Base-by-base conservation (phyloP, 2,797 vertebrate species). In the Cirrhinus molitorella region DNA sequence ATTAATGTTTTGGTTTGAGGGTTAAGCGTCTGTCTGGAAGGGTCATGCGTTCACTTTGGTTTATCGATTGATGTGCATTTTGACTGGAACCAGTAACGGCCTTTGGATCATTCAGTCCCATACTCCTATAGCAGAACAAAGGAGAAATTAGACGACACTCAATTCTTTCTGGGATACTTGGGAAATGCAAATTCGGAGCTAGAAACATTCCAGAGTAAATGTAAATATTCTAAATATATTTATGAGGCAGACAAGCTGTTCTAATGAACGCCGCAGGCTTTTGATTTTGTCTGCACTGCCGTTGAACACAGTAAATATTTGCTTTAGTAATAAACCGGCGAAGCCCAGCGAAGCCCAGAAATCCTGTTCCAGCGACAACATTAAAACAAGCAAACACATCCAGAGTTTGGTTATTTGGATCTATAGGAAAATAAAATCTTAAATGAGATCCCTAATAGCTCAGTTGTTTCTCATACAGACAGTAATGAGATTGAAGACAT, bases 181-280 rank as follows among this genome's bases (percentile, higher is more conserved):
- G 7, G 40, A 80, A 45, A 31, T 47, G 3, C 11, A 57, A 68
- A 70, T 28, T 28, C 2, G 4, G 10, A 49, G 37, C 43, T 57
- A 45, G 10, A 80, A 43, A 55, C 34, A 53, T 45, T 80, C 51
- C 34, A 80, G 45, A 31, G n/a, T 21, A 55, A 55, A 43, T 70
- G 34, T 25, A 43, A 68, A 80, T 68, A 53, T 21, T 28, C 16
- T 80, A 45, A 57, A 80, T 71, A 31, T 71, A 80, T 80, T 80
- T 59, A 71, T 80, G 66, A 71, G 79, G 49, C 49, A 74, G 49
- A 37, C 63, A 23, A 79, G 49, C 79, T 55, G 49, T 80, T 57
- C n/a, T 68, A 80, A 70, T 79, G 65, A 80, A 68, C 3, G 77
- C 77, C 63, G 34, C 25, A 12, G 65, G 78, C 49, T 53, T 68